phyloP scores from a whole-genome alignment of 2,113 vertebrate genomes.

The Rhipidura dahli region DNA sequence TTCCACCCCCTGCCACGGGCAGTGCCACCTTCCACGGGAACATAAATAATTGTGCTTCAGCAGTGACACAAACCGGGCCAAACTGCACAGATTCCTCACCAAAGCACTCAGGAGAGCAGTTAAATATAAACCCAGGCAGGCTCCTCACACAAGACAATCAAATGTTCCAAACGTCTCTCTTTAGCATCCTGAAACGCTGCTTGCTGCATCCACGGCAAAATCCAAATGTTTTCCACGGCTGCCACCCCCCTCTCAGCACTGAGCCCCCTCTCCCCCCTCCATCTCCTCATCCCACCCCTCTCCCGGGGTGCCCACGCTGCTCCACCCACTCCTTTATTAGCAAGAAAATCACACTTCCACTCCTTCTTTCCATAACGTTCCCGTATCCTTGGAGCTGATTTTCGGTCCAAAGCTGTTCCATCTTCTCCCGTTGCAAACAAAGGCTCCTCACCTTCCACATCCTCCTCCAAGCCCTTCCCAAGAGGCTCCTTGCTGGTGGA shows the following conservation, averaged over 20 bases:
- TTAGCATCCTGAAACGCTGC: background rate
- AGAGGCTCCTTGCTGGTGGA: background rate
- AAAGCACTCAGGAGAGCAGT: background rate
- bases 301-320: background rate
- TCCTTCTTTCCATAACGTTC: background rate
- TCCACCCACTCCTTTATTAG: background rate
- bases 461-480: background rate
- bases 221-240: background rate
- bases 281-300: background rate
- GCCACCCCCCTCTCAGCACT: background rate
- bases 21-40: background rate
- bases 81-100: background rate
- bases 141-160: background rate
- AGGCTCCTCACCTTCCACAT: background rate
- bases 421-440: background rate
- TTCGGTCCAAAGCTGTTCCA: conserved; percentile 25
- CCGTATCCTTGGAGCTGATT: background rate
- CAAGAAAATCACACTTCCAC: background rate
- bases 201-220: rapidly evolving
- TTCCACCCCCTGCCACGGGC: background rate
- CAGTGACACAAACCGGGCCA: rapidly evolving
- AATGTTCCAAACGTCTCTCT: background rate
- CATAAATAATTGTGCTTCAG: background rate
- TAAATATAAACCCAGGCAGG: background rate
- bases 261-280: background rate